A percentile compares a stretch with the other conserved stretches of the same genome.
Conservation (phyloP, 1,140 invertebrate species). For the Caenorhabditis brenneri region DNA sequence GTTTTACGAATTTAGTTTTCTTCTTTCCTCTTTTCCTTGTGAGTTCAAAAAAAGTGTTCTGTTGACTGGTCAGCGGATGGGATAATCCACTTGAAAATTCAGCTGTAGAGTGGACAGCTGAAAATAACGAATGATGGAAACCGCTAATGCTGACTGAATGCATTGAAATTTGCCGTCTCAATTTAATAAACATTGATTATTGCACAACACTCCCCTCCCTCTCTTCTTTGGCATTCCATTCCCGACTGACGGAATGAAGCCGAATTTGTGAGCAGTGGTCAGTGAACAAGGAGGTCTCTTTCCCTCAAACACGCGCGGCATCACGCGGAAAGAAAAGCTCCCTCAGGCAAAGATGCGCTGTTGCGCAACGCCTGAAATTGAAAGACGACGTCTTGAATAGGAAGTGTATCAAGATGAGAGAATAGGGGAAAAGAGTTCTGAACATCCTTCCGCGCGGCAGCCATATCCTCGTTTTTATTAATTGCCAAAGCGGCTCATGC, state of each 20-base stretch:
- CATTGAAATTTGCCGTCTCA: slow-evolving; percentile 1
- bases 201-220: not conserved
- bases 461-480: slow-evolving; percentile 20
- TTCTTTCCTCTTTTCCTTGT: not conserved
- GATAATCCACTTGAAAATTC: not conserved
- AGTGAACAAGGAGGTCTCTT: slow-evolving; percentile 9
- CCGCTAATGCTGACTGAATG: not conserved
- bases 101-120: not conserved
- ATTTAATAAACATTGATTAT: slow-evolving; percentile 40
- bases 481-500: slow-evolving; percentile 11
- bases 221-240: not conserved
- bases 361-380: slow-evolving; percentile 35
- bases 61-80: not conserved
- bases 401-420: not conserved
- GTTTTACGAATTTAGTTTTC: not conserved
- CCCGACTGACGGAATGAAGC: not conserved
- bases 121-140: not conserved
- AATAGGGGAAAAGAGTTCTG: not conserved
- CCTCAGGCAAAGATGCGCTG: not conserved
- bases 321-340: slow-evolving; percentile 1
- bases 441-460: not conserved
- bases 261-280: slow-evolving; percentile 17
- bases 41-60: not conserved
- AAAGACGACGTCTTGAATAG: not conserved
- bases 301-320: not conserved